phyloP scores from a whole-genome alignment of 2,888 invertebrate species.

The Nysson spinosus region DNA sequence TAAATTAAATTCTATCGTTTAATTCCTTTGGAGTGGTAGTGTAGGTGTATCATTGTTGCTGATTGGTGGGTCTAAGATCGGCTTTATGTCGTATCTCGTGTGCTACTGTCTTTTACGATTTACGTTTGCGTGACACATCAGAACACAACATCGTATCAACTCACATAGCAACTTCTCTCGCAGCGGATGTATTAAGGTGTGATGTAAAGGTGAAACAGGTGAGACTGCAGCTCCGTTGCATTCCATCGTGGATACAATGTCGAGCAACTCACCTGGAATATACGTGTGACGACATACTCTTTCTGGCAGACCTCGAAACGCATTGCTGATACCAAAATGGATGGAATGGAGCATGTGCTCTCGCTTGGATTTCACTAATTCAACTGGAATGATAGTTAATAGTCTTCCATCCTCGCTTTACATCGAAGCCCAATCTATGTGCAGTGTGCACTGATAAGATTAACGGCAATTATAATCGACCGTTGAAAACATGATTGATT shows the following conservation, averaged over 20 bases:
- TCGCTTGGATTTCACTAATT: too few species aligned
- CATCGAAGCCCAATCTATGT: too few species aligned
- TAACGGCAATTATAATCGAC: too few species aligned
- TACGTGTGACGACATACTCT: constrained; percentile 48
- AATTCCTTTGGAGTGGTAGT: too few species aligned
- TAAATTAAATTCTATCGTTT: too few species aligned
- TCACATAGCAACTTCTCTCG: constrained; percentile 49
- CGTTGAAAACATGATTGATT: too few species aligned
- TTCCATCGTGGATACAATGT: constrained; percentile 14
- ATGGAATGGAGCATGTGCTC: neutral
- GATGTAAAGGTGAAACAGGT: constrained; percentile 43
- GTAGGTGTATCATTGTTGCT: too few species aligned
- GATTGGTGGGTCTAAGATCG: neutral
- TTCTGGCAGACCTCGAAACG: constrained; percentile 27
- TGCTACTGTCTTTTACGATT: constrained; percentile 41
- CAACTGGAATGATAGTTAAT: constrained; percentile 4
- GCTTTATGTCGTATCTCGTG: constrained; percentile 11
- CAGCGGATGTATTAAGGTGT: constrained; percentile 32
- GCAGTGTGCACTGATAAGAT: too few species aligned
- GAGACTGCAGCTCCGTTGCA: constrained; percentile 23
- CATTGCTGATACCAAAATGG: constrained; percentile 15
- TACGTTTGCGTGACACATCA: constrained; percentile 57
- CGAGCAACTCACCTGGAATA: constrained; percentile 48
- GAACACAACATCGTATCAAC: constrained; percentile 43
- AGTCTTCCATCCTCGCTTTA: too few species aligned